Base-by-base conservation (phyloP, 2,888 invertebrate species). In the Mellilla xanthometata region DNA sequence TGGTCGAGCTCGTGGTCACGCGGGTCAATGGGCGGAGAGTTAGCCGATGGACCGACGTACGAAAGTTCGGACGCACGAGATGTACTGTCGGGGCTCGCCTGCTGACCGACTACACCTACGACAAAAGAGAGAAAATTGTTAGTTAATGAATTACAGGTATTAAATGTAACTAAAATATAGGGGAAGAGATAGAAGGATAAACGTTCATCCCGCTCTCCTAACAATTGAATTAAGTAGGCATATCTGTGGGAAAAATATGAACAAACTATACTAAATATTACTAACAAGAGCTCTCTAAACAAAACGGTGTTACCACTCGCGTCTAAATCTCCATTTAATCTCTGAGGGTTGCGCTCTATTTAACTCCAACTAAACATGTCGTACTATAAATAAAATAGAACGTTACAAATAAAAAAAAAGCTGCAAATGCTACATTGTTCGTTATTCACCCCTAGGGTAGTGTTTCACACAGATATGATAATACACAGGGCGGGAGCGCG, bases 41-140 rank as follows among this genome's bases (percentile, higher is more conserved):
- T 60, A 6, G 81, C 81, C 26, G 87, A 77, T 3, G 74, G 79
- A 0, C 82, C 91, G 52, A 80, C 82, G 60, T 92, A 92, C 0
- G 93, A 93, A 0, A 95, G 81, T 63, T 95, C 95, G 0, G 95
- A 95, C n/a, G 95, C 94, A 1, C 96, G 95, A 33, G 96, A 96
- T 7, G 96, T 96, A 64, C 96, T 96, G 72, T 96, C 96, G 0
- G 96, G 96, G 65, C 95, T 95, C 8, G 94, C 93, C 76, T 94
- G 93, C 68, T 95, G 95, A 24, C 94, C 94, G 52, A 86, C 59
- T 13, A 78, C 63, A 71, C 89, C 89, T 88, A 62, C n/a, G 56
- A 73, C 69, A 74, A 81, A 59, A 54, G 31, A 68, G 54, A 65
- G n/a, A 34, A 41, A n/a, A 6, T 19, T 7, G 9, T 26, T 2